Base-by-base conservation (phyloP, 2,888 invertebrate genomes). In the Brachylomia viminalis region DNA sequence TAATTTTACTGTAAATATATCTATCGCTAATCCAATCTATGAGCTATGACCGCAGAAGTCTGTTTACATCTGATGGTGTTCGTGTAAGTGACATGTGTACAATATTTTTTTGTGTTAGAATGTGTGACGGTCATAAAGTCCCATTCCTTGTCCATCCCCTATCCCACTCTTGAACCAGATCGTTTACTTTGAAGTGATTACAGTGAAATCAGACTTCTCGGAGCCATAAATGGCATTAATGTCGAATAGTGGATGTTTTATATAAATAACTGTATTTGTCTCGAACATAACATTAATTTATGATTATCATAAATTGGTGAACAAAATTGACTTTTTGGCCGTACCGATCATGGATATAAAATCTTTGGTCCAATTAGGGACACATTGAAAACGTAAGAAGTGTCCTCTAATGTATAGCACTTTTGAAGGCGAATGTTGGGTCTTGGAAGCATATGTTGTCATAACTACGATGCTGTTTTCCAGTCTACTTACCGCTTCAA, bases 1-100 rank as follows among this genome's bases (percentile, higher is more conserved):
- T 72, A 54, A 58, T 27, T 79, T 77, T 64, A 30, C 23, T 69
- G 38, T 75, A 78, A 61, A 80, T 72, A 78, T 20, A 15, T 72
- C 38, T 75, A 72, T 59, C 62, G 47, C 38, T 71, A 56, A 59
- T 33, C 17, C 30, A 66, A 54, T 33, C 7, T 49, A 45, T 45
- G 7, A 56, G 7, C 27, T n/a, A 56, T 61, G 71, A 56, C 70
- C 58, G 33, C 30, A n/a, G 23, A 27, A 65, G 65, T 65, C n/a
- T 70, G 61, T 49, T 27, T 58, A 8, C 27, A 69, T 65, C 27
- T 27, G 80, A 10, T 56, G 54, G 80, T 52, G 62, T 64, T 62
- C 15, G 38, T 62, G 8, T 52, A 23, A 27, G 27, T 47, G 56
- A 38, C 33, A 27, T 56, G 15, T 72, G 52, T 20, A 23, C 8